These are phyloP conservation scores for Ramazzottius varieornatus DNA, from an alignment of 2,888 invertebrate species.

Conservation along the genomic window DNA sequence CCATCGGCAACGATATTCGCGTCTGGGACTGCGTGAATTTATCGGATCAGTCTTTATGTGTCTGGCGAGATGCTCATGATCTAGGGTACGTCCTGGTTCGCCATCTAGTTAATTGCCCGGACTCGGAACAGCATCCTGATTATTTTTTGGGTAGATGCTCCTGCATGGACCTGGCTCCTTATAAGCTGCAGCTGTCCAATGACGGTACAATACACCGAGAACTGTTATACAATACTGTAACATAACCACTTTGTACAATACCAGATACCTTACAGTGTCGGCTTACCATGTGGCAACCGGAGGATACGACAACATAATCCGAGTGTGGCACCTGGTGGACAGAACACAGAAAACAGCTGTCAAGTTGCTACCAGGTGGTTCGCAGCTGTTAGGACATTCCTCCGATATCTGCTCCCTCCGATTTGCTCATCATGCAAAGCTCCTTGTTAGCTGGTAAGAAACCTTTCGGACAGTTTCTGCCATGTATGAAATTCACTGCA, in stretches of 20 bases:
- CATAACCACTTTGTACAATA: not conserved
- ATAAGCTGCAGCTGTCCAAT: not conserved
- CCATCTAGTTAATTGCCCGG: not conserved
- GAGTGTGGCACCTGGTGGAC: not conserved
- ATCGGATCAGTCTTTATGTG: not conserved
- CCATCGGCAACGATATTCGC: not conserved
- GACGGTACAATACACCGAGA: not conserved
- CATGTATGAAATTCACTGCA: not conserved
- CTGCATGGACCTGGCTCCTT: not conserved
- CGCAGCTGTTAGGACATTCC: not conserved
- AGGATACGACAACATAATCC: not conserved
- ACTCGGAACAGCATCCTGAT: not conserved
- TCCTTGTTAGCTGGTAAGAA: not conserved
- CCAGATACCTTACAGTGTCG: not conserved
- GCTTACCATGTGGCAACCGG: not conserved
- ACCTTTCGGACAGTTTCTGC: too few relatives aligned
- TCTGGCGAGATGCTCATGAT: not conserved
- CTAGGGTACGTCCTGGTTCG: not conserved
- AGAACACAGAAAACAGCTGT: not conserved
- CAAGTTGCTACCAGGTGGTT: not conserved
- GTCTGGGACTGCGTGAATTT: not conserved
- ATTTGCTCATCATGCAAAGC: not conserved
- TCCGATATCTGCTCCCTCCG: slow-evolving; percentile 1
- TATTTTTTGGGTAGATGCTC: not conserved
- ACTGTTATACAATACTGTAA: not conserved